Evolutionary conservation across 2,113 vertebrate genomes (phyloP), one percentile per base, ranked within the genome.

Genomic region (Aix galericulata): DNA sequence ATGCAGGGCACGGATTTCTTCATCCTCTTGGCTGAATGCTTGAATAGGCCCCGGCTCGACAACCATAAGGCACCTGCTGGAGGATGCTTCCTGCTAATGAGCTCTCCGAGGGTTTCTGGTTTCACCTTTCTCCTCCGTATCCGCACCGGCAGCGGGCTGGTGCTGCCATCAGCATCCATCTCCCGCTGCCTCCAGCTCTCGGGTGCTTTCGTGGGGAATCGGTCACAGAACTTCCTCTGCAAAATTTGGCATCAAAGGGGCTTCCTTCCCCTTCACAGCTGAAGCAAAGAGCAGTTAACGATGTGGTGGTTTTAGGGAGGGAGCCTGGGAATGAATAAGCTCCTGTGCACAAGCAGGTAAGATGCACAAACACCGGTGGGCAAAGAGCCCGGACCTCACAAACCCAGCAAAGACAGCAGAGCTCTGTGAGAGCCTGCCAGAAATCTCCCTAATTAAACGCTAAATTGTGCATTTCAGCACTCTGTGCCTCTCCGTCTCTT

Each of bases 81-180:
- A 97, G 88, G 97, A 97, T 86, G 96, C 86, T 97, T 96, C 88
- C 94, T 23, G 34, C 97, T 98, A 98, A 98, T 98, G 98, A 99
- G 97, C 92, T 98, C 98, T 98, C 98, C 1, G 76, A 97, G 97
- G 98, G 97, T 93, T 86, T 66, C 77, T 81, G 79, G 68, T 50
- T 96, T 92, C 94, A 86, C 92, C 95, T 69, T 48, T 82, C 93
- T 67, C 38, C 76, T 91, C 84, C 6, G 9, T 84, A 32, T 82
- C 46, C 91, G 42, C 88, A 64, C 72, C 0, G 7, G 81, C 74
- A 77, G 69, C 78, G 3, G 91, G 44, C 84, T 73, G 95, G 83
- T 84, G 52, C 48, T 29, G 79, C 89, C 94, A 46, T 9, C 86
- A 87, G 93, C 74, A 25, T 13, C 88, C 71, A 20, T 15, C 88